Evolutionary conservation across 2,113 vertebrate species (phyloP).

Genomic region (Colius striatus): DNA sequence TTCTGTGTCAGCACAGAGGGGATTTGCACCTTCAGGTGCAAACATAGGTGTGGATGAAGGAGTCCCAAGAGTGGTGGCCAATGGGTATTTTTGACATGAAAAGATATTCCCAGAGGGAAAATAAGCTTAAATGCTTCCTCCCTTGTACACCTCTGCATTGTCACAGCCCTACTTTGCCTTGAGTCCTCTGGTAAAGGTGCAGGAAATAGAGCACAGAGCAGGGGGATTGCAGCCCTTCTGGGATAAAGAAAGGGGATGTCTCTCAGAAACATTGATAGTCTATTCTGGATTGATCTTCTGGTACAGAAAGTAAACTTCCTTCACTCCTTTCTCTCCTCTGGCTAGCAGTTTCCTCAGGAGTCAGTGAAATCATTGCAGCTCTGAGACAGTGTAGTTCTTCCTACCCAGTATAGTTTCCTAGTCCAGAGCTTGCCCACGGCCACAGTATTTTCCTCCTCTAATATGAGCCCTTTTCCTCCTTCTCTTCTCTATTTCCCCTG

Average conservation of each 20-base stretch:
- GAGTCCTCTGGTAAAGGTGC: not conserved
- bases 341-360: not conserved
- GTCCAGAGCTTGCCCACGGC: not conserved
- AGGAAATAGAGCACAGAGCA: not conserved
- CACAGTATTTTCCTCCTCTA: not conserved
- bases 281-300: not conserved
- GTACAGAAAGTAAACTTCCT: not conserved
- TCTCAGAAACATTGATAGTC: not conserved
- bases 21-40: not conserved
- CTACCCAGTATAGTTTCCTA: not conserved
- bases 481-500: not conserved
- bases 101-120: not conserved
- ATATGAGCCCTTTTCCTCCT: not conserved
- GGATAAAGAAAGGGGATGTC: not conserved
- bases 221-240: not conserved
- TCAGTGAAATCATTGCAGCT: not conserved
- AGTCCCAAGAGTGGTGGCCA: not conserved
- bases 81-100: not conserved
- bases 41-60: not conserved
- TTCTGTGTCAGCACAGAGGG: not conserved
- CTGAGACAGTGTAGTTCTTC: not conserved
- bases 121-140: not conserved
- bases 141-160: not conserved
- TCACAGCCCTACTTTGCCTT: not conserved
- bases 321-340: not conserved